Conservation (phyloP, 2,888 invertebrate genomes). For the Stegophylla sp. region DNA sequence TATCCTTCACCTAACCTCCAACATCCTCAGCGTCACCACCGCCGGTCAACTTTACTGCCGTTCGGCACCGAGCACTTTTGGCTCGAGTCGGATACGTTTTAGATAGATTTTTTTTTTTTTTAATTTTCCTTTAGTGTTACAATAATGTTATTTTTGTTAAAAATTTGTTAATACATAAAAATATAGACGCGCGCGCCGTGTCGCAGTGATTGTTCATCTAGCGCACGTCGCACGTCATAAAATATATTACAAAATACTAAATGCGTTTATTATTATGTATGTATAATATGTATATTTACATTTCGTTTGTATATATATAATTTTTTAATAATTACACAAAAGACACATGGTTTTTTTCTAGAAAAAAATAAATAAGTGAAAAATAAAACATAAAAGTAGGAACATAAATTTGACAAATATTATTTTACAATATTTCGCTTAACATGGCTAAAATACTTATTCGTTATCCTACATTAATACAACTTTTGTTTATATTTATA, state of each 20-base stretch:
- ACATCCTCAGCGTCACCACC: neutral
- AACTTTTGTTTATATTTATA: neutral
- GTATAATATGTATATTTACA: slow-evolving; percentile 10
- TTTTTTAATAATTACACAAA: slow-evolving; percentile 38
- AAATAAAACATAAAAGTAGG: slow-evolving; percentile 48
- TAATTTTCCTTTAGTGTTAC: neutral
- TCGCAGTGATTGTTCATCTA: too few species aligned
- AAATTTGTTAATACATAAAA: slow-evolving; percentile 30
- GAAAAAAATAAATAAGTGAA: slow-evolving; percentile 34
- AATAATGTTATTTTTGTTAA: slow-evolving; percentile 32
- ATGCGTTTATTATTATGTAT: neutral
- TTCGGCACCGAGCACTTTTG: neutral
- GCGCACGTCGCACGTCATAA: too few species aligned
- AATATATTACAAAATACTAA: neutral
- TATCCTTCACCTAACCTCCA: too few species aligned
- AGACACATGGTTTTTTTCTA: slow-evolving; percentile 13
- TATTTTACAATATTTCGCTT: slow-evolving; percentile 43
- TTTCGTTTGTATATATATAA: neutral
- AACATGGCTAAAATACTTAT: slow-evolving; percentile 40
- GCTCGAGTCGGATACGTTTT: neutral
- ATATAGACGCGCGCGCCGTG: slow-evolving; percentile 11
- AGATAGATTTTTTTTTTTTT: slow-evolving; percentile 30
- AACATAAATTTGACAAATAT: slow-evolving; percentile 55
- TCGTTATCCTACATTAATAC: slow-evolving; percentile 24
- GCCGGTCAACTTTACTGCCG: neutral